Conservation (phyloP, 2,797 vertebrate species). For the Bufotes viridis region DNA sequence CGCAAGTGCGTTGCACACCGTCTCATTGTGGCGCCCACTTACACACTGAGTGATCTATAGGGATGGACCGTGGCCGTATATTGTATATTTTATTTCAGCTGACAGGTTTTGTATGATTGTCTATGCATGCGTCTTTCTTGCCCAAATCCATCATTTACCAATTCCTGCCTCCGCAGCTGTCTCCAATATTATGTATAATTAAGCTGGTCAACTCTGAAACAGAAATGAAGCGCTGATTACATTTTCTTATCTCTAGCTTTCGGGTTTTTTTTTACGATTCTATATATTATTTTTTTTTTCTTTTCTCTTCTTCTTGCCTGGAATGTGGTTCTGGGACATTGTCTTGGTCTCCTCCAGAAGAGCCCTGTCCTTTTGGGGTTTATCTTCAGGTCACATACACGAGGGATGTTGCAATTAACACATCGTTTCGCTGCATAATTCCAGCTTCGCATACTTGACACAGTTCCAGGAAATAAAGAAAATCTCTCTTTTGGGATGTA, state of each 20-base stretch:
- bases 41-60: background rate
- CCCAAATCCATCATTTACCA: constrained; percentile 17
- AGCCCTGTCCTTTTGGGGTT: constrained; percentile 8
- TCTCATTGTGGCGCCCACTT: background rate
- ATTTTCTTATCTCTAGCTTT: constrained; percentile 4
- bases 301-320: background rate
- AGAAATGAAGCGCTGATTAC: background rate
- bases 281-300: background rate
- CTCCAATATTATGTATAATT: constrained; percentile 39
- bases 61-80: background rate
- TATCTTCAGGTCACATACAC: constrained; percentile 29
- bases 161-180: constrained; percentile 35
- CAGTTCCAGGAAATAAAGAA: constrained; percentile 35
- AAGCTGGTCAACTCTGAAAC: constrained; percentile 6
- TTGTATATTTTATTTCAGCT: background rate
- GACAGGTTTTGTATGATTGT: constrained; percentile 7
- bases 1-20: background rate
- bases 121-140: constrained; percentile 8
- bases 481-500: constrained; percentile 25
- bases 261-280: background rate
- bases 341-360: background rate
- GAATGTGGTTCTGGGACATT: background rate
- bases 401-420: constrained; percentile 33
- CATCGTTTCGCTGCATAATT: constrained; percentile 10
- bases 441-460: constrained; percentile 38